Percentiles rank a stretch among this genome's conserved stretches.
phyloP scores from a whole-genome alignment of 2,888 invertebrate genomes.

The Rutpela maculata region DNA sequence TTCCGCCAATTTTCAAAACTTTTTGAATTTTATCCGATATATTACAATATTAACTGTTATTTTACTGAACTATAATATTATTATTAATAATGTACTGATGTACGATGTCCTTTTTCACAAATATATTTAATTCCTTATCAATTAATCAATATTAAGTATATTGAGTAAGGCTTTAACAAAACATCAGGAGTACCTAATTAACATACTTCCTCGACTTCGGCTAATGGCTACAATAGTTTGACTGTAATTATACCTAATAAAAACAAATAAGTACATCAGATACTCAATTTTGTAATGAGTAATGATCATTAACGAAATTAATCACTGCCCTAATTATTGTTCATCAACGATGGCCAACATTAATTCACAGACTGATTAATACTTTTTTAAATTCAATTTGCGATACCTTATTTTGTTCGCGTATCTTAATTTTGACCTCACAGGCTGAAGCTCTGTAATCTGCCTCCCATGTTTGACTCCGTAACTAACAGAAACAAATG shows the following conservation, averaged over 20 bases:
- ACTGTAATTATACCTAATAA: not conserved
- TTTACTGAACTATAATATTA: too few species aligned
- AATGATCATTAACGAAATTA: not conserved
- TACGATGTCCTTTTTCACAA: too few species aligned
- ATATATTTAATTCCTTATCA: not conserved
- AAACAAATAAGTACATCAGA: not conserved
- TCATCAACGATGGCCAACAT: not conserved
- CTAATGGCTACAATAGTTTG: not conserved
- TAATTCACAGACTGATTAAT: slow-evolving; percentile 23
- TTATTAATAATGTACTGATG: too few species aligned
- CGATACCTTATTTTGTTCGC: slow-evolving; percentile 18
- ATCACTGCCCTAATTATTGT: slow-evolving; percentile 42
- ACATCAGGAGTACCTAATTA: not conserved
- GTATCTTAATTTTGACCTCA: slow-evolving; percentile 38
- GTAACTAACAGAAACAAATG: slow-evolving; percentile 66
- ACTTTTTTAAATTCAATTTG: slow-evolving; percentile 33
- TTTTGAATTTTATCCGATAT: too few species aligned
- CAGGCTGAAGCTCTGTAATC: slow-evolving; percentile 46
- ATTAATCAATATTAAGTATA: not conserved
- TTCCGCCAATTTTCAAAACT: too few species aligned
- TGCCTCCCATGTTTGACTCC: slow-evolving; percentile 56
- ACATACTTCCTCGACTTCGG: not conserved
- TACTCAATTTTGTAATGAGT: slow-evolving; percentile 10
- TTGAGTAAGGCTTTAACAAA: too few species aligned
- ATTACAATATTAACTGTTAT: too few species aligned